Evolutionary conservation across 2,797 vertebrate genomes (phyloP), one percentile per base, ranked within the genome.

Genomic region (Enteromius radiatus): DNA sequence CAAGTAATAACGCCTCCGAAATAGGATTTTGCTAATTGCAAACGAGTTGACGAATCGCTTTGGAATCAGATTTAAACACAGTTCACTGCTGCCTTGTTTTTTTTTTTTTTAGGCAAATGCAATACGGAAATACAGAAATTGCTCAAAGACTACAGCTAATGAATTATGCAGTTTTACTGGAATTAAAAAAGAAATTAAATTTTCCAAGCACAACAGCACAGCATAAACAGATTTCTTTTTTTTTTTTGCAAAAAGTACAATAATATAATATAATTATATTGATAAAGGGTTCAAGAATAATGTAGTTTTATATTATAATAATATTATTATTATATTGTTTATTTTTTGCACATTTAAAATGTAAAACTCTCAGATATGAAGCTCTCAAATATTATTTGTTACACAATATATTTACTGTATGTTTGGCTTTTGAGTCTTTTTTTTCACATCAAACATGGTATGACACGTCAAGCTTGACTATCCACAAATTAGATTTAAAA

Each of bases 1-100:
- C 90, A 93, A 93, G 93, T 94, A 93, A 93, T 91, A 93, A 93
- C 88, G 92, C 92, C 59, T 91, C 90, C 92, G 92, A 92, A 94
- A 93, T 92, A 90, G 92, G 94, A 94, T 94, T 94, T 94, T 88
- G 92, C 93, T 93, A 94, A 94, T 94, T 93, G 94, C 92, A 52
- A 93, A 94, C 90, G 19, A 83, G 65, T 70, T 69, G 64, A 76
- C 52, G 45, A 26, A 49, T 45, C 26, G 56, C 26, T 65, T 76
- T 69, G 65, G 38, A 38, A 61, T 83, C 38, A 23, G 28, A 71
- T 76, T 73, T 56, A 10, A 74, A 52, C 11, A 41, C 10, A 26
- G 47, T 61, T 17, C 23, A 28, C 54, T 47, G 41, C 49, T 59
- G 36, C 70, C 54, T 64, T 56, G 17, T 69, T 43, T 10, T 59